Evolutionary conservation across 53 echinoderm and acorn worm species (phyloP), one percentile per base, ranked within the genome.

Genomic region (Temnopleurus reevesii): DNA sequence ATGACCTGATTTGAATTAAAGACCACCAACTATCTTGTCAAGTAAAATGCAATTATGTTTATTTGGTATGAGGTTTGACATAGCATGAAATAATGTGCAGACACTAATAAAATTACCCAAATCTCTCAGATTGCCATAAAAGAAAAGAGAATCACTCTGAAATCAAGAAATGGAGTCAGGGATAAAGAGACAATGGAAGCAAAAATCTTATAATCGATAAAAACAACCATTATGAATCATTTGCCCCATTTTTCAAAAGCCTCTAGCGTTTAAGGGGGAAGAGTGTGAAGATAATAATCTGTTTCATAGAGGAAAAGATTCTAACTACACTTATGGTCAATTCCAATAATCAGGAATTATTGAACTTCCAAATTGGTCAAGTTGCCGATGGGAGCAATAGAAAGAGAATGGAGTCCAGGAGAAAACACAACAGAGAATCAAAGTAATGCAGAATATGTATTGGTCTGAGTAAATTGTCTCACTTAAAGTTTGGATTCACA

Each of bases 301-400:
- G 38, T 41, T 71, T 71, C 36, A 41, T 36, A 41, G 21, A 71
- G 71, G 21, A 38, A 36, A 71, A 71, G n/a, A 71, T 38, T 41
- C 17, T 38, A 66, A 66, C 71, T 41, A 66, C 46, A 79, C 79
- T 47, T 47, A 26, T 46, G 49, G 79, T 79, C 79, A 79, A 79
- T 79, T 47, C 46, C 79, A 49, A 79, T 79, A 79, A 79, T 79
- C 46, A 49, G 79, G 79, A 79, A 29, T 79, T 79, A 79, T 79
- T 79, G 79, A 79, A 29, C 79, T 28, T 46, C 28, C 79, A 79
- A 49, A 15, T 79, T 46, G 79, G 79, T 79, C 79, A 79, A 79
- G 27, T 79, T 46, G 79, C 79, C 79, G 49, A 49, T 49, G 79
- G 79, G 79, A 79, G 19, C 30, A 0, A 23, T 47, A 79, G 46